Evolutionary conservation across 1,140 invertebrate genomes (phyloP).

Genomic region (Uloborus diversus): DNA sequence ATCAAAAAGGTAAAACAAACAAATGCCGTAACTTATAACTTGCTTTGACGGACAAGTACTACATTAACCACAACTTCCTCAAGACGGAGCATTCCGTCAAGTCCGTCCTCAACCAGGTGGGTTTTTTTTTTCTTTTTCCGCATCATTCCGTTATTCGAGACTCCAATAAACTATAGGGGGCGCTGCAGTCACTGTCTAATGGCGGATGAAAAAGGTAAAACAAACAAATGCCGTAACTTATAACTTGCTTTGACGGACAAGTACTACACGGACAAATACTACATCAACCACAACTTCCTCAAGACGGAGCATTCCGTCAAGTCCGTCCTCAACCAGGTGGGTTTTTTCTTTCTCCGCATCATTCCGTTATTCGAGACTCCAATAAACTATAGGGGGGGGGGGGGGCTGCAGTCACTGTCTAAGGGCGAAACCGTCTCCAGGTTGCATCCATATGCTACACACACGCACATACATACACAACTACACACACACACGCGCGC

Average conservation of each 20-base stretch:
- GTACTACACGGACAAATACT: constrained; percentile 67
- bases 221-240: too few species aligned
- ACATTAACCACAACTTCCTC: constrained; percentile 71
- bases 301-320: constrained; percentile 60
- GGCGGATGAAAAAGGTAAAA: too few species aligned
- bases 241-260: not conserved
- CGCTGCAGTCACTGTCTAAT: too few species aligned
- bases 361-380: not conserved
- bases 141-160: not conserved
- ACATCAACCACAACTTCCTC: constrained; percentile 71
- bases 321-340: constrained; percentile 54
- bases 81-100: constrained; percentile 60
- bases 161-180: too few species aligned
- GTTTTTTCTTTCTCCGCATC: not conserved
- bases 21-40: too few species aligned
- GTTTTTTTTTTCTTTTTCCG: not conserved
- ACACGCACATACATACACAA: too few species aligned
- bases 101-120: constrained; percentile 54
- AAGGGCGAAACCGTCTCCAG: too few species aligned
- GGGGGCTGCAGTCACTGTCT: too few species aligned
- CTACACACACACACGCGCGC: too few species aligned
- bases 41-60: constrained; percentile 59
- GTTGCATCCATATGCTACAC: too few species aligned
- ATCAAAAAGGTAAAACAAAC: too few species aligned
- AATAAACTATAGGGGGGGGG: too few species aligned